Evolutionary conservation across 2,797 vertebrate genomes (phyloP), one percentile per base, ranked within the genome.

Genomic region (Intellagama lesueurii): DNA sequence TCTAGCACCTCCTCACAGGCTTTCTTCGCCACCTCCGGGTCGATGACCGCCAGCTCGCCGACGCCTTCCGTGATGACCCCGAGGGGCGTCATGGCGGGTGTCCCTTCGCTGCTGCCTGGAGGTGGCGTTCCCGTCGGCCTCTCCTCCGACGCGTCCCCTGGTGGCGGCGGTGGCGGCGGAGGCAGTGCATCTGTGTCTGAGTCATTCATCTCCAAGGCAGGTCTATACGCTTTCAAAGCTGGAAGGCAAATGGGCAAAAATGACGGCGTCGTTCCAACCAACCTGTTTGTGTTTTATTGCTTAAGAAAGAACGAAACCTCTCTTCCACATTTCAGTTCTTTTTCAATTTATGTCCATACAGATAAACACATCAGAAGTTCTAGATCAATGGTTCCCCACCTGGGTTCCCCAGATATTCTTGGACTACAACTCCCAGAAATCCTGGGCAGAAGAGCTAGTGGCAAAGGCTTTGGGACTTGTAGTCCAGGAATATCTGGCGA

Each of bases 1-100:
- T 99, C 98, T 93, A 99, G 96, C 0, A 99, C 99, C 49, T 99
- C 97, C 93, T 98, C 97, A 66, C 99, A 99, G 5, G 99, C 98
- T 14, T 95, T 97, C 86, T 98, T 96, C 0, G 99, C 99, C 94
- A 99, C 98, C 95, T 98, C 98, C 0, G 98, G 95, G 90, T 99
- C 98, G 5, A 99, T 99, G 81, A 99, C 97, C 2, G 96, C 96
- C 76, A 98, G 96, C 92, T 99, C 98, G 0, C 95, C 97, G 1
- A 97, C 93, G 0, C 98, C 98, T 92, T 99, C 99, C 0, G 94
- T 97, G 97, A 99, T 99, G 94, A 99, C 97, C 0, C 97, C 96
- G 79, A 98, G 97, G 0, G 96, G 93, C 0, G 97, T 7, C 1
- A 12, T 9, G 0, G 96, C 92, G 0, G 97, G 95, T 7, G 44